Evolutionary conservation across 2,888 invertebrate genomes (phyloP).

Genomic region (Drosophila basisetae): DNA sequence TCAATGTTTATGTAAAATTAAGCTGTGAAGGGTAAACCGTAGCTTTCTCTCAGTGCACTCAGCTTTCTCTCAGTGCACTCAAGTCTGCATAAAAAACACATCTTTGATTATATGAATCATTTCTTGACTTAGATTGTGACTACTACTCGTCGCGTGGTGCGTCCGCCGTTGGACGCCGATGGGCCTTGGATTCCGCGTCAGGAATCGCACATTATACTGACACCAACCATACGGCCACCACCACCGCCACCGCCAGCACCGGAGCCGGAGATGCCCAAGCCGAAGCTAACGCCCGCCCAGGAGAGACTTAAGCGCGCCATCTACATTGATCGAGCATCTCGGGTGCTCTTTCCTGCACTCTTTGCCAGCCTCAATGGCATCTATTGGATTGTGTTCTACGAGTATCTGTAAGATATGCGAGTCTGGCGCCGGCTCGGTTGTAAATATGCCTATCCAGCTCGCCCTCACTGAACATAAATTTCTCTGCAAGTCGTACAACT

Average conservation of each 20-base stretch:
- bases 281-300: conserved; percentile 87
- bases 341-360: conserved; percentile 90
- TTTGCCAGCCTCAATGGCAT: conserved; percentile 89
- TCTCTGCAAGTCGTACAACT: conserved; percentile 37
- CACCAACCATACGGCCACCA: conserved; percentile 81
- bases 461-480: conserved; percentile 2
- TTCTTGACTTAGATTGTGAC: conserved; percentile 64
- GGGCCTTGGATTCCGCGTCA: conserved; percentile 85
- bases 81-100: not conserved
- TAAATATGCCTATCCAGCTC: conserved; percentile 52
- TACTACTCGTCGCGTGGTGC: conserved; percentile 78
- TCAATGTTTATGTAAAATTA: not conserved
- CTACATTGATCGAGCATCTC: conserved; percentile 90
- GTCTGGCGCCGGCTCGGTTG: conserved; percentile 33
- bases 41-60: not conserved
- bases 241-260: conserved; percentile 80
- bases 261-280: conserved; percentile 83
- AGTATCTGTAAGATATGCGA: conserved; percentile 87
- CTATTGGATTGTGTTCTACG: conserved; percentile 91
- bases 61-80: not conserved
- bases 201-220: conserved; percentile 84
- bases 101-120: not conserved
- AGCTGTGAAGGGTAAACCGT: not conserved
- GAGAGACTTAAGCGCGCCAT: conserved; percentile 88
- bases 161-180: conserved; percentile 83